phyloP scores from a whole-genome alignment of 2,797 vertebrate genomes.

The Aphelocoma californica region DNA sequence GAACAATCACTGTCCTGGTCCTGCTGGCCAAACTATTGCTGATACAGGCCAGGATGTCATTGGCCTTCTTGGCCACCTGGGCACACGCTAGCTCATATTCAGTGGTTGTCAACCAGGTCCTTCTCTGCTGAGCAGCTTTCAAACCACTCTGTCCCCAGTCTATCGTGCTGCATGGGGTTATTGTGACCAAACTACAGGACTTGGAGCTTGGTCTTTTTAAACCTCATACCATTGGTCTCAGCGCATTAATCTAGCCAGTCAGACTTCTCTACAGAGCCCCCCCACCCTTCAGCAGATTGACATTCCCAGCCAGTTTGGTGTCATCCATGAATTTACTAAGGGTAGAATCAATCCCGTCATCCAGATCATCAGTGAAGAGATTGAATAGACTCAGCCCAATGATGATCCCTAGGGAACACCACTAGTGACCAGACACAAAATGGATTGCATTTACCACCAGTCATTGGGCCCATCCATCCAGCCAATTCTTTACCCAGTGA shows the following conservation, averaged over 20 bases:
- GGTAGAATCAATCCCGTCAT: not conserved
- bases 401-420: not conserved
- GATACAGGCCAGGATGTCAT: not conserved
- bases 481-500: not conserved
- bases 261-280: not conserved
- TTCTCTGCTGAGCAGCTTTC: not conserved
- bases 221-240: not conserved
- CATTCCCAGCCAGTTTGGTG: not conserved
- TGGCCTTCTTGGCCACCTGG: not conserved
- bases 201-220: not conserved
- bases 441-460: not conserved
- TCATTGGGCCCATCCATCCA: too few relatives aligned
- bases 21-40: not conserved
- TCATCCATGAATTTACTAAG: not conserved
- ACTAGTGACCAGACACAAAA: not conserved
- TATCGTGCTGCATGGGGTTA: rapidly evolving
- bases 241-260: not conserved
- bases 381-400: not conserved
- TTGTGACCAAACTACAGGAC: not conserved
- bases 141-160: not conserved
- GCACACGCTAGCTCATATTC: not conserved
- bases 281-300: not conserved
- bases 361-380: not conserved
- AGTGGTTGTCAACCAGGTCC: not conserved
- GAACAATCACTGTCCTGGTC: not conserved